Evolutionary conservation across 2,113 vertebrate species (phyloP), one percentile per base, ranked within the genome.

Genomic region (Bothrops jararaca): DNA sequence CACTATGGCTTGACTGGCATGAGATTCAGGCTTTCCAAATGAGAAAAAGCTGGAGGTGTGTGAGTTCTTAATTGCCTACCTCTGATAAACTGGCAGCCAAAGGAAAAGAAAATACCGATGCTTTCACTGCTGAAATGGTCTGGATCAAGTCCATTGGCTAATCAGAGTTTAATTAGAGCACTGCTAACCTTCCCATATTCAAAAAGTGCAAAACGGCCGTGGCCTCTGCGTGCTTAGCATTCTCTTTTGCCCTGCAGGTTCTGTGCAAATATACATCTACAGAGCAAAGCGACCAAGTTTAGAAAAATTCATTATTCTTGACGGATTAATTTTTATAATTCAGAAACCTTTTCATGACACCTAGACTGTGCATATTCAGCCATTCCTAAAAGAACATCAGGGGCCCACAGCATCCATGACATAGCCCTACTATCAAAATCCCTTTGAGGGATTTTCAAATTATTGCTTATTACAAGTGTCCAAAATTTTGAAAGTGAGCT

Each of bases 121-220:
- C 93, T 97, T 98, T 97, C 96, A 98, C 91, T 85, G 2, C 1
- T 96, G 97, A 97, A 97, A 97, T 97, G 96, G 95, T 95, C 96
- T 98, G 97, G 97, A 97, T 97, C 97, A 96, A 98, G 95, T 96
- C 97, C 96, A 97, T 97, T 97, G 94, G 95, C 96, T 98, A 98
- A 98, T 98, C 98, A 98, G 97, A 98, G 94, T 98, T 98, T 98
- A 98, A 98, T 98, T 97, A 97, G 97, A 97, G 97, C 97, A 95
- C 95, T 96, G 95, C 96, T 96, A 93, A 96, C 95, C 96, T 95
- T 94, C 95, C 95, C 92, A 94, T 97, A 97, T 96, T 97, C 95
- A 96, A 94, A 96, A 92, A 85, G 94, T 93, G 96, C 94, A 94
- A 94, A 96, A 97, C 88, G 96, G 69, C 92, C 64, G 56, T 96